Evolutionary conservation across 2,888 invertebrate species (phyloP).

Genomic region (Eueremaeus valkanovi): DNA sequence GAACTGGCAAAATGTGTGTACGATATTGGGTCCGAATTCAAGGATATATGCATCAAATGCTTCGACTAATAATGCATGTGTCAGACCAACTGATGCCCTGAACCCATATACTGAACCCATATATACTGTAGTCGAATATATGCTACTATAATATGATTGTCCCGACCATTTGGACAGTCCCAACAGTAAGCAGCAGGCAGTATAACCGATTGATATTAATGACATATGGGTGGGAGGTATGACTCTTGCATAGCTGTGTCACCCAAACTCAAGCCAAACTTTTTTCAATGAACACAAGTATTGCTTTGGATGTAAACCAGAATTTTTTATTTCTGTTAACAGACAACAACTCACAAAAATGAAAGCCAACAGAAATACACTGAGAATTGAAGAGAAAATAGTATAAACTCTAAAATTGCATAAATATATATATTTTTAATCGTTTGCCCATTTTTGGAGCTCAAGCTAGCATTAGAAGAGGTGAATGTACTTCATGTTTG

Average conservation of each 20-base stretch:
- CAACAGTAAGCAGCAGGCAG: conserved; percentile 33
- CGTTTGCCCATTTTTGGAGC: conserved; percentile 25
- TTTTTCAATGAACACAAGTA: conserved; percentile 5
- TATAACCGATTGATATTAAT: conserved; percentile 37
- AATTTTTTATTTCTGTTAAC: background rate
- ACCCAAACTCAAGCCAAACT: conserved; percentile 15
- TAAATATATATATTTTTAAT: background rate
- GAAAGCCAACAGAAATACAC: background rate
- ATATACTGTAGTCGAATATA: too few relatives aligned
- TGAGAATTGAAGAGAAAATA: background rate
- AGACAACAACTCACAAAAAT: background rate
- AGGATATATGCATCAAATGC: conserved; percentile 37
- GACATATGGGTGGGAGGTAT: conserved; percentile 36
- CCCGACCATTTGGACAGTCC: conserved; percentile 27
- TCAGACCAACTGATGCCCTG: conserved; percentile 5
- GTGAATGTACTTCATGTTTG: conserved; percentile 26
- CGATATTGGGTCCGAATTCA: conserved; percentile 13
- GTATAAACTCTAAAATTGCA: background rate
- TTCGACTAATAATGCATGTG: conserved; percentile 24
- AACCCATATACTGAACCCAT: too few relatives aligned
- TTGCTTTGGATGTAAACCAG: conserved; percentile 8
- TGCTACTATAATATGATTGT: conserved; percentile 34
- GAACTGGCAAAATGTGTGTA: background rate
- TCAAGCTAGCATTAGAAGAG: conserved; percentile 23
- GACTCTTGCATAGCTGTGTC: conserved; percentile 11